A percentile compares a stretch with the other conserved stretches of the same genome.
These are phyloP conservation scores for Galerucella pusilla DNA, from an alignment of 2,888 invertebrate genomes.

Conservation along the genomic window DNA sequence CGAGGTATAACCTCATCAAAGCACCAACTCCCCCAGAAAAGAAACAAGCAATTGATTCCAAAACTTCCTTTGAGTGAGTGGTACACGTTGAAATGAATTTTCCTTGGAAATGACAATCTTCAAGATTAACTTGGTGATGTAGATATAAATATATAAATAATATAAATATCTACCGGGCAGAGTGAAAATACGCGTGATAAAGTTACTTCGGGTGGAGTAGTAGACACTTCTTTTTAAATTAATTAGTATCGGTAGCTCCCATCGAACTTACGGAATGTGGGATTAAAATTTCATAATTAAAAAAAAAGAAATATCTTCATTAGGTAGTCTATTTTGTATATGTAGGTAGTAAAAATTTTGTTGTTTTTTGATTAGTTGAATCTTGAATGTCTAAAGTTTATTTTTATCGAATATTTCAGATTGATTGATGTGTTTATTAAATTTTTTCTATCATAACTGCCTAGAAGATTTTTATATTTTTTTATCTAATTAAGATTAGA, in stretches of 20 bases:
- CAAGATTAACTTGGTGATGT: constrained; percentile 60
- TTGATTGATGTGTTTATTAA: not conserved
- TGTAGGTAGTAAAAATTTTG: constrained; percentile 11
- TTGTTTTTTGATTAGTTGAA: not conserved
- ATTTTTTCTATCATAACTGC: not conserved
- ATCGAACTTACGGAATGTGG: constrained; percentile 1
- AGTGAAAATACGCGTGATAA: not conserved
- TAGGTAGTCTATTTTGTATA: constrained; percentile 5
- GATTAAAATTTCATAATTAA: constrained; percentile 24
- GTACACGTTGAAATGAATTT: constrained; percentile 54
- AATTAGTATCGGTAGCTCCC: constrained; percentile 16
- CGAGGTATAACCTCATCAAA: constrained; percentile 58
- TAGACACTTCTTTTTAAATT: constrained; percentile 20
- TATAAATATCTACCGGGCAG: too few species aligned
- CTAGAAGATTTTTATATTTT: too few species aligned
- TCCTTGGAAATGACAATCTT: constrained; percentile 58
- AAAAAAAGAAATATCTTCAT: constrained; percentile 10
- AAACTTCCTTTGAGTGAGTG: constrained; percentile 5
- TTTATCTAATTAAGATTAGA: too few species aligned
- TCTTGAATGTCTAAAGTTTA: not conserved
- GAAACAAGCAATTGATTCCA: constrained; percentile 45
- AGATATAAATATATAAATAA: not conserved
- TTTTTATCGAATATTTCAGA: not conserved
- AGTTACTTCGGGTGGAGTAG: not conserved
- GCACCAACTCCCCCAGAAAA: constrained; percentile 36